Evolutionary conservation across 1,140 invertebrate genomes (phyloP).

Genomic region (Armadillidium nasatum): DNA sequence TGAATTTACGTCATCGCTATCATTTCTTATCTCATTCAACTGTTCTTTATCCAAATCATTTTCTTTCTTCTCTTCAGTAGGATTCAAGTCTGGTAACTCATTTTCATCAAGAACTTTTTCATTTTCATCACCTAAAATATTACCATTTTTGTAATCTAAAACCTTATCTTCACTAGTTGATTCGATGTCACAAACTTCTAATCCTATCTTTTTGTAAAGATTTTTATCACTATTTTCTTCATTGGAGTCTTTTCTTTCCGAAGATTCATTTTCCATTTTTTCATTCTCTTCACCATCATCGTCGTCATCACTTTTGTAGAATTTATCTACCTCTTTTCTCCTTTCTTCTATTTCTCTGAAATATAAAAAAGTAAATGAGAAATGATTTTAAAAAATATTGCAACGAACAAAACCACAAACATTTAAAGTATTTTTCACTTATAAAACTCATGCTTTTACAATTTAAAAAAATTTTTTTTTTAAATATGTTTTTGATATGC

Average conservation of each 20-base stretch:
- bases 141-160: background rate
- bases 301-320: slow-evolving; percentile 59
- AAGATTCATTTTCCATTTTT: slow-evolving; percentile 23
- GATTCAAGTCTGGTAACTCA: too few relatives aligned
- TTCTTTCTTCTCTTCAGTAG: too few relatives aligned
- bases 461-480: slow-evolving; percentile 14
- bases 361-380: slow-evolving; percentile 45
- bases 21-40: too few relatives aligned
- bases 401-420: too few relatives aligned
- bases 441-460: too few relatives aligned
- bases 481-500: background rate
- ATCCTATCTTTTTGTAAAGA: background rate
- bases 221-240: background rate
- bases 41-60: too few relatives aligned
- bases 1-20: too few relatives aligned
- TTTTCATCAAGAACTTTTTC: slow-evolving; percentile 17
- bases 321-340: slow-evolving; percentile 58
- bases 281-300: slow-evolving; percentile 42
- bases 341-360: slow-evolving; percentile 50
- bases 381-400: too few relatives aligned
- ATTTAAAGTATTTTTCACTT: slow-evolving; percentile 6
- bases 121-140: background rate
- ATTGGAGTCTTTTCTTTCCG: background rate
- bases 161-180: background rate
- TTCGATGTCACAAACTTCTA: too few relatives aligned